A percentile compares a stretch with the other conserved stretches of the same genome.
phyloP scores from a whole-genome alignment of 2,797 vertebrate species.

The Phylloscopus collybita region DNA sequence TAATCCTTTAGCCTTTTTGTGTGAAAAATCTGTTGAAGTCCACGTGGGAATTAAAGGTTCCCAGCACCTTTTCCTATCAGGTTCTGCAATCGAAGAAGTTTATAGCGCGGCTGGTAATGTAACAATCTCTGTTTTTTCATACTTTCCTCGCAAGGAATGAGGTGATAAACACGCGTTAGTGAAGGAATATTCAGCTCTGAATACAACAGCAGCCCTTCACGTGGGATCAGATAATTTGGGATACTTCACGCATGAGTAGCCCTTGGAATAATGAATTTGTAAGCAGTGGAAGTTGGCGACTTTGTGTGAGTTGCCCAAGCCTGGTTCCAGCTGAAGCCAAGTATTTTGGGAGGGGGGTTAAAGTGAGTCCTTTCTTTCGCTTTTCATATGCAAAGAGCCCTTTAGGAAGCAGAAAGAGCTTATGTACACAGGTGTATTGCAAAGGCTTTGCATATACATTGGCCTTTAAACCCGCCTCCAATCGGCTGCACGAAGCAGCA shows the following conservation, averaged over 20 bases:
- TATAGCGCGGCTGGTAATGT: neutral
- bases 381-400: slow-evolving; percentile 21
- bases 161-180: neutral
- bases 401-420: neutral
- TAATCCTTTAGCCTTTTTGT: neutral
- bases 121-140: neutral
- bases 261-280: slow-evolving; percentile 17
- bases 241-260: slow-evolving; percentile 14
- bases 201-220: neutral
- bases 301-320: neutral
- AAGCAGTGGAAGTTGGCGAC: neutral
- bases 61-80: neutral
- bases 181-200: neutral
- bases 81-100: neutral
- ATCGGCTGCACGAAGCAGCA: neutral
- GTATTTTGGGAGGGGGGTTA: neutral
- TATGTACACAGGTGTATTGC: slow-evolving; percentile 32
- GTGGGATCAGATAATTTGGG: neutral
- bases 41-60: neutral
- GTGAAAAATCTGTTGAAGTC: neutral
- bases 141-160: neutral
- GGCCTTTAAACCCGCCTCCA: neutral
- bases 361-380: neutral
- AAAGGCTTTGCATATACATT: neutral
- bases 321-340: neutral